Percentiles rank a stretch among this genome's conserved stretches.
Evolutionary conservation across 2,797 vertebrate genomes (phyloP).

Genomic region (Pteropus rufus): DNA sequence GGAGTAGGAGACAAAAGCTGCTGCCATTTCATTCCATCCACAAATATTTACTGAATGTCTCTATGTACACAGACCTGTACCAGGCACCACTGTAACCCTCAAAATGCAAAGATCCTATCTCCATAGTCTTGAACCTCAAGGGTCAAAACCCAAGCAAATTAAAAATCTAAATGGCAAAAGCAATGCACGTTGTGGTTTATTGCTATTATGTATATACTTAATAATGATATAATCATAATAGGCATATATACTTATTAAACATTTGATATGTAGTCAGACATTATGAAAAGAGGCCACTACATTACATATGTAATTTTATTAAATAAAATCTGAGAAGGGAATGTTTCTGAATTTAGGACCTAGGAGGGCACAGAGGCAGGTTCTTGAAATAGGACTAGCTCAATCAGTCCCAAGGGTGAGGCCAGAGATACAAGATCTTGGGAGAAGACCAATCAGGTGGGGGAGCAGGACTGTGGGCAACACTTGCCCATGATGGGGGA

Average conservation of each 20-base stretch:
- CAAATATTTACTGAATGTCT: background rate
- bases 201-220: background rate
- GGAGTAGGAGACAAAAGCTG: background rate
- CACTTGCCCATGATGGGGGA: accelerated
- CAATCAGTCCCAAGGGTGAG: background rate
- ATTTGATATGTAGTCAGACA: background rate
- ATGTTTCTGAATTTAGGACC: background rate
- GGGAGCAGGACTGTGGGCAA: background rate
- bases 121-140: background rate
- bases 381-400: background rate
- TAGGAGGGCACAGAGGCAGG: background rate
- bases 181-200: background rate
- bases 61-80: accelerated
- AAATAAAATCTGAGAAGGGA: background rate
- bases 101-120: background rate
- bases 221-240: background rate
- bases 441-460: accelerated
- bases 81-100: background rate
- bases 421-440: background rate
- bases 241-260: background rate
- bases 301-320: background rate
- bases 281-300: background rate
- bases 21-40: background rate
- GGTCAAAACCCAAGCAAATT: background rate
- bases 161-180: background rate